These are phyloP conservation scores for Alosa sapidissima DNA, from an alignment of 2,797 vertebrate species.

Conservation along the genomic window DNA sequence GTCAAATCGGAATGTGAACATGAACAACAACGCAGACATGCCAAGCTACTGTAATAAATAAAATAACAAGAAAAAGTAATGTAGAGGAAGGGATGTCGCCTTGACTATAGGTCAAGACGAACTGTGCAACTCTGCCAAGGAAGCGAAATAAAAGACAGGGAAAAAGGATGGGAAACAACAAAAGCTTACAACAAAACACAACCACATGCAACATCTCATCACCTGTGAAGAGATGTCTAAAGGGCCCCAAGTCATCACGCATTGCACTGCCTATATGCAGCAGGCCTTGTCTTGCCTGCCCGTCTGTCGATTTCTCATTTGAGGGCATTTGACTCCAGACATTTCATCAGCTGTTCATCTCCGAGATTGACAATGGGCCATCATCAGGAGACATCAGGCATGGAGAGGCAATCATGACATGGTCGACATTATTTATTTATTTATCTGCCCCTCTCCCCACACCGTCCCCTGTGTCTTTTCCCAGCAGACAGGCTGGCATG, in stretches of 20 bases:
- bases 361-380: conserved; percentile 63
- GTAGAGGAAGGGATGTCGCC: not conserved
- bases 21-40: not conserved
- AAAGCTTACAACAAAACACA: conserved; percentile 48
- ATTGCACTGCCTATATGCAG: conserved; percentile 63
- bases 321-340: conserved; percentile 69
- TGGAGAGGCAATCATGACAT: conserved; percentile 73
- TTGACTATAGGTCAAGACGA: not conserved
- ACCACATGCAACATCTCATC: conserved; percentile 43
- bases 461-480: conserved; percentile 62
- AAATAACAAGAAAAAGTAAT: not conserved
- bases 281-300: conserved; percentile 58
- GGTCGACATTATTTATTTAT: conserved; percentile 56
- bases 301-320: conserved; percentile 67
- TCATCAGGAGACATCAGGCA: conserved; percentile 76
- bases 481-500: conserved; percentile 68
- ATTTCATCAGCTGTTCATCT: conserved; percentile 75
- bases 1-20: not conserved
- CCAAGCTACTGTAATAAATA: not conserved
- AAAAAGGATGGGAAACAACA: conserved; percentile 23
- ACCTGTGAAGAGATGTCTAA: conserved; percentile 55
- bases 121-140: not conserved
- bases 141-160: conserved; percentile 14
- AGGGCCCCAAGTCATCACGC: conserved; percentile 46
- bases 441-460: conserved; percentile 52